Base-by-base conservation (phyloP, 2,113 vertebrate genomes). In the Hiodon tergisus region DNA sequence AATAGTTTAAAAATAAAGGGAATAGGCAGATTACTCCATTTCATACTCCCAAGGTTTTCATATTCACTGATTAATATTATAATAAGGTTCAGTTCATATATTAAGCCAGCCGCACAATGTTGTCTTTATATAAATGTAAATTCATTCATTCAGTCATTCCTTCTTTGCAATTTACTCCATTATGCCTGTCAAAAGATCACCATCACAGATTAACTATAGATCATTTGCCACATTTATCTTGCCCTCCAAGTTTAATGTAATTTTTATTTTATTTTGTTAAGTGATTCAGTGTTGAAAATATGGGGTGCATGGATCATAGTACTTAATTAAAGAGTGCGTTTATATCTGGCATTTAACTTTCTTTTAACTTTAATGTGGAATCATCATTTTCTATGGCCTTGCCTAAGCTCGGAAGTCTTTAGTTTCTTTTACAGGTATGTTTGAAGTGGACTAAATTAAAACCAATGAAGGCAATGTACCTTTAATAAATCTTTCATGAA, bases 91-190 rank as follows among this genome's bases (percentile, higher is more conserved):
- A 74, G 79, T 77, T 81, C 75, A 81, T 77, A 77, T 77, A 74
- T 78, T 74, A 81, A 79, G 75, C 67, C 16, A 72, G 66, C 73
- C 59, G 47, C 60, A 66, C 71, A 72, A 72, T 77, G 69, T 80
- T 79, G 77, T 73, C 78, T 81, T 73, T 65, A 73, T 70, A 76
- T 79, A 80, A 83, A 81, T 83, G 78, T 81, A 69, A 79, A 83
- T 80, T 65, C 76, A 77, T 63, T 70, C 72, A 31, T 63, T 76
- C 75, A 70, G 67, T 63, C 58, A 76, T 70, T 78, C 54, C 59
- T 71, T 76, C 69, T 61, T 57, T 69, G 70, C 67, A 46, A 69
- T 71, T 78, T 76, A 76, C 74, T 77, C 78, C 62, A 73, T 78
- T 76, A 78, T 74, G 72, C 55, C 67, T 74, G 75, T 81, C 62